Percentiles rank a stretch among this genome's conserved stretches.
Conservation (phyloP, 2,888 invertebrate species). For the Smittia sp. region DNA sequence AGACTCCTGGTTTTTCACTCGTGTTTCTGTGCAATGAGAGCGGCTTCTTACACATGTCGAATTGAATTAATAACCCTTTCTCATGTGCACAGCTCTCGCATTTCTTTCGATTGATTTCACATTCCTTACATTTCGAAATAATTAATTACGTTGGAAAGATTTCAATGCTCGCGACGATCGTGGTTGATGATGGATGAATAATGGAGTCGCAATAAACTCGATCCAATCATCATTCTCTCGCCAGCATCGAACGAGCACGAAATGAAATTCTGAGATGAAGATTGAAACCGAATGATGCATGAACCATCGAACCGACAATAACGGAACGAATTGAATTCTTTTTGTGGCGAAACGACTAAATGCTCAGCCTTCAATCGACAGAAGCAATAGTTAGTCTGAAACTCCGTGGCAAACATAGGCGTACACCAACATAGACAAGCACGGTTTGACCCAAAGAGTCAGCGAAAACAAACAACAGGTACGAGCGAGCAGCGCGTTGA, state of each 20-base stretch:
- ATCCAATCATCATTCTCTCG: conserved; percentile 8
- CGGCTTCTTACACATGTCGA: not conserved
- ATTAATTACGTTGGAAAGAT: not conserved
- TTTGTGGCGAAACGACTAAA: not conserved
- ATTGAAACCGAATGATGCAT: not conserved
- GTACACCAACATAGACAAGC: not conserved
- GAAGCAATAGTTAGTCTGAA: not conserved
- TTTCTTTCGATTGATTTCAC: not conserved
- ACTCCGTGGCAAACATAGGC: not conserved
- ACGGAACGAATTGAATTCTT: not conserved
- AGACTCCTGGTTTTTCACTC: not conserved
- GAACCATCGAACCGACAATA: not conserved
- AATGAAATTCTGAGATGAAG: no score
- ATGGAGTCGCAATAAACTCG: not conserved
- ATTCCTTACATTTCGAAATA: not conserved
- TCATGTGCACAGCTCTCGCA: not conserved
- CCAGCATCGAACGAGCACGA: not conserved
- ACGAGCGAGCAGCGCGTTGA: not conserved
- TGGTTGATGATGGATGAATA: not conserved
- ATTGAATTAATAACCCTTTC: not conserved
- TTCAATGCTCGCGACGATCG: not conserved
- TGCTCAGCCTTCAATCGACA: not conserved
- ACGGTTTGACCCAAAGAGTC: not conserved
- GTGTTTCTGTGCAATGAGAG: not conserved
- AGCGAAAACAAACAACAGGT: not conserved